A percentile compares a stretch with the other conserved stretches of the same genome.
These are phyloP conservation scores for Hyppa rectilinea DNA, from an alignment of 2,888 invertebrate genomes.

Conservation along the genomic window DNA sequence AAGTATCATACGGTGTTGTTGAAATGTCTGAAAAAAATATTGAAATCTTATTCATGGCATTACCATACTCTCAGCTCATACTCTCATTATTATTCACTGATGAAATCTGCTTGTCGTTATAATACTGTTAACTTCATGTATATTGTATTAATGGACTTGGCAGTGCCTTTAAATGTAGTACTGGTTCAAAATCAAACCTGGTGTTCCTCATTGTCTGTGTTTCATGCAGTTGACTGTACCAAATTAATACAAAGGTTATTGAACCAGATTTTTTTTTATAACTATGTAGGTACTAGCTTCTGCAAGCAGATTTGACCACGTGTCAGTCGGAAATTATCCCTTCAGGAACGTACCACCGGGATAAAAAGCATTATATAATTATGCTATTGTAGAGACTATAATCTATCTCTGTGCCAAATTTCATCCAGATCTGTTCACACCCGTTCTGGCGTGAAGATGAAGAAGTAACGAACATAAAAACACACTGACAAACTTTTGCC, in stretches of 20 bases:
- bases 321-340: too few relatives aligned
- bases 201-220: background rate
- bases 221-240: too few relatives aligned
- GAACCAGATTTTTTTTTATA: background rate
- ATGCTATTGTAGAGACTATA: too few relatives aligned
- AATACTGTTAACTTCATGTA: background rate
- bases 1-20: conserved; percentile 70
- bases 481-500: too few relatives aligned
- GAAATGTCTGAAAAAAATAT: background rate
- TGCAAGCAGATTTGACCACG: too few relatives aligned
- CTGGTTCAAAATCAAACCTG: background rate
- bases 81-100: conserved; percentile 7
- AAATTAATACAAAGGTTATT: background rate
- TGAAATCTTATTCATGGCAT: background rate
- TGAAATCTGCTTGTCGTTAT: background rate
- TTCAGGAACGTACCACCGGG: too few relatives aligned
- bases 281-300: too few relatives aligned
- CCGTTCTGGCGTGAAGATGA: too few relatives aligned
- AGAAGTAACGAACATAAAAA: too few relatives aligned
- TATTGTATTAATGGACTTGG: background rate
- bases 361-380: too few relatives aligned
- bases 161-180: background rate
- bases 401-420: too few relatives aligned
- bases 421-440: too few relatives aligned
- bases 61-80: conserved; percentile 8